Base-by-base conservation (phyloP, 1,140 invertebrate species). In the Zelostemma sp. region DNA sequence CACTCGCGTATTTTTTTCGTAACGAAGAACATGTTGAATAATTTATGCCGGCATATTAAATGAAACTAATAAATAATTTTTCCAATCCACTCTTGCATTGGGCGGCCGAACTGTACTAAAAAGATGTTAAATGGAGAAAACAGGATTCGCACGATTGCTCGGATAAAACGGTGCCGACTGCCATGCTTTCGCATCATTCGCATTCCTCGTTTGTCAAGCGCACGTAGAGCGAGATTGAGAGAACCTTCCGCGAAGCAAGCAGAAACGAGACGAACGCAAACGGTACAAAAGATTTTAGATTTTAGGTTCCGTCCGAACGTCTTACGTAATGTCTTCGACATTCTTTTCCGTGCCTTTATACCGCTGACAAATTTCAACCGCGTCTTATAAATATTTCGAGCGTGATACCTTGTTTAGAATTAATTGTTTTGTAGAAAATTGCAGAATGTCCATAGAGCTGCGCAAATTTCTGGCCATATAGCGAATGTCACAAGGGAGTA, bases 231-330 rank as follows among this genome's bases (percentile, higher is more conserved):
- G 61, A 74, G 68, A 77, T 77, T 77, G 75, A 77, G 72, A 70
- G 68, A 71, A 70, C 59, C 58, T 53, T 38, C 60, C 62, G 48
- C 19, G 49, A 40, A 49, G 68, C 43, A 72, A 64, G 61, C 69
- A 65, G 65, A 56, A 43, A 33, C 28, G 28, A 50, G 72, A 69
- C 59, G 59, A 63, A 67, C 76, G 72, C 55, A 77, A 77, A 67
- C 64, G 74, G 75, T 67, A 61, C 61, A 47, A 55, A 15, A 65
- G 47, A 72, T 67, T 65, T 69, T 45, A 68, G 59, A 72, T 73
- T n/a, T n/a, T 72, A 66, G 70, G 76, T 77, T 77, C 73, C 77
- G 73, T 57, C 74, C 72, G 72, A 62, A 68, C 72, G 64, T 11
- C 74, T 56, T 53, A 56, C 38, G 21, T 51, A 48, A 60, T 38